phyloP scores from a whole-genome alignment of 2,888 invertebrate genomes.

The Lasioglossum morio region DNA sequence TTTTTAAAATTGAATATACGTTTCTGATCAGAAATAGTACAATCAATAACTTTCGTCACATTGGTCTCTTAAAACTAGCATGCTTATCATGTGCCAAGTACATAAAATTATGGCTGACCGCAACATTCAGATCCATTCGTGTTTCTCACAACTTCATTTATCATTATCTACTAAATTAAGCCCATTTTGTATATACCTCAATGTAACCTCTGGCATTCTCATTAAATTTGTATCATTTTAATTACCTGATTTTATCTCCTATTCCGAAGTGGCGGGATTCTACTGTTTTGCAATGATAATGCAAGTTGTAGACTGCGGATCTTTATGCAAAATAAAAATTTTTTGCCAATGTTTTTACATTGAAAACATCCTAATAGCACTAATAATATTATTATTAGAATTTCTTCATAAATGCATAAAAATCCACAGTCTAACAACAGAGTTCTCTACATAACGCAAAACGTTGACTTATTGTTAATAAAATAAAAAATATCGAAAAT shows the following conservation, averaged over 20 bases:
- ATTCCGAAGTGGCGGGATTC: background rate
- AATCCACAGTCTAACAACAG: no score
- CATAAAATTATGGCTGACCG: constrained; percentile 64
- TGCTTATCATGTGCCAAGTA: constrained; percentile 66
- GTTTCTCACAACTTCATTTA: constrained; percentile 70
- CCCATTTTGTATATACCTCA: constrained; percentile 76
- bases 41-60: constrained; percentile 19
- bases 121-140: constrained; percentile 67
- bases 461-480: no score
- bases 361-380: no score
- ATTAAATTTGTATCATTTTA: constrained; percentile 80
- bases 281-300: background rate
- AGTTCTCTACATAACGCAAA: no score
- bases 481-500: no score
- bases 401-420: no score
- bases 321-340: no score
- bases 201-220: constrained; percentile 78
- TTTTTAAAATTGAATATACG: constrained; percentile 38
- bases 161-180: constrained; percentile 72
- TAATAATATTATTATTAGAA: no score
- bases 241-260: constrained; percentile 40
- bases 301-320: no score
- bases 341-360: no score
- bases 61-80: constrained; percentile 6
- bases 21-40: constrained; percentile 33